Evolutionary conservation across 2,113 vertebrate genomes (phyloP).

Genomic region (Pipra filicauda): DNA sequence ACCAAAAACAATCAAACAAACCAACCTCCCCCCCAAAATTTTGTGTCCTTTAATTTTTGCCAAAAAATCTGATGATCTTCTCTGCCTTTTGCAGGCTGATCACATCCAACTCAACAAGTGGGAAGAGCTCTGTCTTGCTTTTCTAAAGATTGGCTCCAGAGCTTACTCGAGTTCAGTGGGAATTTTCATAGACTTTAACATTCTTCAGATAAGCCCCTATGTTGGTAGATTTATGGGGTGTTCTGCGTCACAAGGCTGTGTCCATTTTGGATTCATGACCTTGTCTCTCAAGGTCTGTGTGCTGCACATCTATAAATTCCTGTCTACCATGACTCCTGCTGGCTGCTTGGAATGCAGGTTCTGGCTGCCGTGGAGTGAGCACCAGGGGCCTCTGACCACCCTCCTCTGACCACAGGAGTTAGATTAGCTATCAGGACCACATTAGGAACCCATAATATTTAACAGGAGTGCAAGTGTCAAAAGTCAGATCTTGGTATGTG

Average conservation of each 20-base stretch:
- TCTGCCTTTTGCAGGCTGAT: neutral
- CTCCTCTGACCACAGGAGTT: accelerated
- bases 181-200: neutral
- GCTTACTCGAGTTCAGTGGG: neutral
- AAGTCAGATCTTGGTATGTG: neutral
- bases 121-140: neutral
- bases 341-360: neutral
- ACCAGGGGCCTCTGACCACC: neutral
- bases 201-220: neutral
- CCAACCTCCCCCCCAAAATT: neutral
- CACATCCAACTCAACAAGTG: neutral
- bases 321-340: neutral
- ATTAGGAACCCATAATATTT: neutral
- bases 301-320: neutral
- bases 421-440: neutral
- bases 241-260: neutral
- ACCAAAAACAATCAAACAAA: neutral
- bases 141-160: neutral
- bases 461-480: neutral
- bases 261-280: neutral
- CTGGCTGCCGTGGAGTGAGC: neutral
- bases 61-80: neutral
- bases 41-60: neutral
- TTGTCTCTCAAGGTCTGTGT: neutral
- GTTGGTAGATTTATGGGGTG: neutral